Evolutionary conservation across 1,140 invertebrate genomes (phyloP), one percentile per base, ranked within the genome.

Genomic region (Drosophila obscura): DNA sequence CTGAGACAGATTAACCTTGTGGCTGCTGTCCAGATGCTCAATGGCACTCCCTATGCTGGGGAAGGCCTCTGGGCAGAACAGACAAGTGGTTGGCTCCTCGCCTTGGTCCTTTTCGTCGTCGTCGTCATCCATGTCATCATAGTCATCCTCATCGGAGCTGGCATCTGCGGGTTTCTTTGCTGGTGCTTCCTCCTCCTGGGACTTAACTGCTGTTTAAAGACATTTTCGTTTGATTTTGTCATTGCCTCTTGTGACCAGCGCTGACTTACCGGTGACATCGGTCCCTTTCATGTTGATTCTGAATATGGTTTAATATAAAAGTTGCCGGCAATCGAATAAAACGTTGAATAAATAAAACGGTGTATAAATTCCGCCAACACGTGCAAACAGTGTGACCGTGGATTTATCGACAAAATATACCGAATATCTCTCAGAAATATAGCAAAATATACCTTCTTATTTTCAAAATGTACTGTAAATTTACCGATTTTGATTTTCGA

Each of bases 1-100:
- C 19, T 92, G 89, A 13, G 93, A 88, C 22, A 98, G 93, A 91
- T 96, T 94, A 83, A 98, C 96, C 51, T 93, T 93, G 82, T 98
- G 97, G 11, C 83, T 89, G 13, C 73, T 80, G 62, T 93, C 92
- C 68, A 94, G 93, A 73, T 95, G 94, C 24, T 92, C 91, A 46
- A 95, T 90, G 26, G 93, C 94, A 61, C 92, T 89, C 41, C 94
- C 93, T 11, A 95, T 92, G 43, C 92, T 93, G 2, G 91, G 67
- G 49, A 93, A 93, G 59, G 92, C 84, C 28, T 92, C 89, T 5
- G 91, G 48, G 85, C 94, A 95, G 92, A 95, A 95, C 55, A 95
- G 92, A 68, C 90, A 91, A 19, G 51, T 84, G 24, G 93, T 92
- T 43, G 83, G 57, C 7, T 91, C 92, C 24, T 87, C 80, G 4